These are phyloP conservation scores for Cryptosula pallasiana DNA, from an alignment of 2,888 invertebrate genomes.

Conservation along the genomic window DNA sequence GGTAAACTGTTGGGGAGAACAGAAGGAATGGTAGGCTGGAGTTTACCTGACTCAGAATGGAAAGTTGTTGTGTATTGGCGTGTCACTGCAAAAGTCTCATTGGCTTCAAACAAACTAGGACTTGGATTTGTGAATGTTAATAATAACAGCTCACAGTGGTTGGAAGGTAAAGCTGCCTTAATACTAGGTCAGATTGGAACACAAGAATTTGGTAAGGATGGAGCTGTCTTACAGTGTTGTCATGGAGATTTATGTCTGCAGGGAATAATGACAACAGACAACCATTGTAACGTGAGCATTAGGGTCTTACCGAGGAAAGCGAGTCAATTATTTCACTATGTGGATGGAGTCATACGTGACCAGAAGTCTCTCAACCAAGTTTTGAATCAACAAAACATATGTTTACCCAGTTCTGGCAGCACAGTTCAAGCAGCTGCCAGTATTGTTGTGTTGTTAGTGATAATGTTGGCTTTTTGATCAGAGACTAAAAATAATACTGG, in stretches of 20 bases:
- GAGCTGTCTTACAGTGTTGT: background rate
- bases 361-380: background rate
- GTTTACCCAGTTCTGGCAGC: background rate
- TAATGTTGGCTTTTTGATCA: too few relatives aligned
- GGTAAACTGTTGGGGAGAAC: background rate
- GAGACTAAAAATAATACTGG: too few relatives aligned
- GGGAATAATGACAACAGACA: background rate
- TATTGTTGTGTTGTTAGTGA: too few relatives aligned
- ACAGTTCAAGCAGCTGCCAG: background rate
- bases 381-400: background rate
- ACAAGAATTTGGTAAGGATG: background rate
- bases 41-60: background rate
- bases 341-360: background rate
- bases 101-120: background rate
- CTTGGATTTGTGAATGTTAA: background rate
- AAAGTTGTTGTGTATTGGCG: background rate
- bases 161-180: background rate
- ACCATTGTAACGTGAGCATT: constrained; percentile 7
- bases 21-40: background rate
- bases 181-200: too few relatives aligned
- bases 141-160: background rate
- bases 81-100: background rate
- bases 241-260: background rate
- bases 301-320: background rate
- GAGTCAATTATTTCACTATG: background rate